phyloP scores from a whole-genome alignment of 2,113 vertebrate genomes.

The Tricholaema leucomelas region DNA sequence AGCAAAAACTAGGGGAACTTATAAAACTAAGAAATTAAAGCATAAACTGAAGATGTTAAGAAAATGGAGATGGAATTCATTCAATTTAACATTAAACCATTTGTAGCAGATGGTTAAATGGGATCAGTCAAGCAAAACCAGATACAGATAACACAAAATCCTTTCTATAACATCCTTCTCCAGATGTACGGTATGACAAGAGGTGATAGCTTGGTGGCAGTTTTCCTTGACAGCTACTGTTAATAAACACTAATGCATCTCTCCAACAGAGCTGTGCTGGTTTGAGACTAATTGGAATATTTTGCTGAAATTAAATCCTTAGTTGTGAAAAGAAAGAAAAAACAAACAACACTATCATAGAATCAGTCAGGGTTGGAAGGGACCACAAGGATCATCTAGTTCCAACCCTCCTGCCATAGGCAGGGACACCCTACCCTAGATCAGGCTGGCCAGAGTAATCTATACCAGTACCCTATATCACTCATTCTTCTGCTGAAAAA shows the following conservation, averaged over 20 bases:
- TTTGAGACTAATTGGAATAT: too few relatives aligned
- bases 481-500: too few relatives aligned
- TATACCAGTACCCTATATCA: too few relatives aligned
- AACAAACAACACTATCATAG: too few relatives aligned
- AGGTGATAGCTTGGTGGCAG: neutral
- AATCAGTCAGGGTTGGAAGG: too few relatives aligned
- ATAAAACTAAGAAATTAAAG: neutral
- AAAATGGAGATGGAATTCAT: neutral
- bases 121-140: neutral
- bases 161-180: neutral
- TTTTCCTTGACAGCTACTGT: neutral
- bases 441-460: too few relatives aligned
- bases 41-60: neutral
- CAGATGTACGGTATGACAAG: neutral
- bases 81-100: neutral
- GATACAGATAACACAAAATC: neutral
- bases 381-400: too few relatives aligned
- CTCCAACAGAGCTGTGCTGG: too few relatives aligned
- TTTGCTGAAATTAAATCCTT: too few relatives aligned
- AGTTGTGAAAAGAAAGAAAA: too few relatives aligned
- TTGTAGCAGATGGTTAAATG: neutral
- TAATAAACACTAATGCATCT: neutral
- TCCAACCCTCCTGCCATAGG: too few relatives aligned
- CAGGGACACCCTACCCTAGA: too few relatives aligned
- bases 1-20: neutral